Percentiles rank a stretch among this genome's conserved stretches.
Conservation (phyloP, 2,113 vertebrate genomes). For the Cebidichthys violaceus region DNA sequence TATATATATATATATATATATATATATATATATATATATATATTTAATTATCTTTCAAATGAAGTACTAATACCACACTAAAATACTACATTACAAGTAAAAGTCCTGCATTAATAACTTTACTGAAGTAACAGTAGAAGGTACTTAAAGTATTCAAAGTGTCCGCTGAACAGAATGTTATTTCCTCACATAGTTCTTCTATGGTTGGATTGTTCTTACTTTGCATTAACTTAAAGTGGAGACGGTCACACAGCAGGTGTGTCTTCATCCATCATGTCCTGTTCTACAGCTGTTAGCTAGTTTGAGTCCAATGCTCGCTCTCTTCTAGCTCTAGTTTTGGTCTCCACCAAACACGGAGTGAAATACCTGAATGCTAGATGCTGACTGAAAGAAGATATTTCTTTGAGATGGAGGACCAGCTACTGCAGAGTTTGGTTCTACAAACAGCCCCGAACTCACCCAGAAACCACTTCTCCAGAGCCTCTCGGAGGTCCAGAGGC, state of each 20-base stretch:
- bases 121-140: background rate
- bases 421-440: background rate
- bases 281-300: background rate
- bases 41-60: background rate
- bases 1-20: background rate
- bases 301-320: background rate
- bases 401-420: background rate
- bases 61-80: background rate
- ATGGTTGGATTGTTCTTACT: background rate
- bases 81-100: too few species aligned
- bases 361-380: background rate
- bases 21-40: background rate
- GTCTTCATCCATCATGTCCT: background rate
- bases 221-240: background rate
- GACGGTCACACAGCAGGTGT: too few species aligned
- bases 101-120: background rate
- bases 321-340: background rate
- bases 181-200: background rate
- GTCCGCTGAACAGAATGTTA: background rate
- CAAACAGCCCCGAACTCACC: slow-evolving; percentile 43
- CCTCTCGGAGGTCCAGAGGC: slow-evolving; percentile 43
- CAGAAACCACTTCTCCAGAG: slow-evolving; percentile 79
- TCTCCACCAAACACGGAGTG: background rate
- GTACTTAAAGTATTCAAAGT: background rate
- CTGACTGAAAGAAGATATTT: background rate